A percentile compares a stretch with the other conserved stretches of the same genome.
Evolutionary conservation across 2,888 invertebrate genomes (phyloP).

Genomic region (Bibio marci): DNA sequence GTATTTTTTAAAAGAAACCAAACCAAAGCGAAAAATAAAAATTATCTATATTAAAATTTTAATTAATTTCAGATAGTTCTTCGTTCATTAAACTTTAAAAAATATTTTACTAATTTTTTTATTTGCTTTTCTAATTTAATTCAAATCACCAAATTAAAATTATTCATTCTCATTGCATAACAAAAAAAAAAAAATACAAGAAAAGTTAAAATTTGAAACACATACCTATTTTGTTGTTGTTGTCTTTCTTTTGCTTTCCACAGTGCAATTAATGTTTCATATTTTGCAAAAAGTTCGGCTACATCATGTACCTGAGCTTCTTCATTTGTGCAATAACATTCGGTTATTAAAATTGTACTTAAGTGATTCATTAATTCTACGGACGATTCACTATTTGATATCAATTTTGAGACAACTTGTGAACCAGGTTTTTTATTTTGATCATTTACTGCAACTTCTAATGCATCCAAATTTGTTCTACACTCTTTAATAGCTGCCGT

Average conservation of each 20-base stretch:
- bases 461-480: conserved; percentile 42
- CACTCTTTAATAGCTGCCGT: conserved; percentile 57
- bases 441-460: conserved; percentile 42
- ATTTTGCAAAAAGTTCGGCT: conserved; percentile 43
- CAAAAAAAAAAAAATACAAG: neutral
- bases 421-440: conserved; percentile 43
- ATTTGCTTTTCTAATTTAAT: too few species aligned
- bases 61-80: too few species aligned
- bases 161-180: too few species aligned
- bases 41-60: too few species aligned
- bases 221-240: conserved; percentile 61
- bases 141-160: too few species aligned
- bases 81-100: too few species aligned
- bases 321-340: conserved; percentile 48
- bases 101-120: too few species aligned
- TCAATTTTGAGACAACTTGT: conserved; percentile 55
- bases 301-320: conserved; percentile 50
- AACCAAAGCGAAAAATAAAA: neutral
- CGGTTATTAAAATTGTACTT: conserved; percentile 52
- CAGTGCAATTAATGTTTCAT: conserved; percentile 46
- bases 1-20: too few species aligned
- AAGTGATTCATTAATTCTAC: conserved; percentile 69
- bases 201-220: too few species aligned
- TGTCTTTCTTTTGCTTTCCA: conserved; percentile 60
- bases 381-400: conserved; percentile 63